phyloP scores from a whole-genome alignment of 2,797 vertebrate species.

The Anguilla obscura region DNA sequence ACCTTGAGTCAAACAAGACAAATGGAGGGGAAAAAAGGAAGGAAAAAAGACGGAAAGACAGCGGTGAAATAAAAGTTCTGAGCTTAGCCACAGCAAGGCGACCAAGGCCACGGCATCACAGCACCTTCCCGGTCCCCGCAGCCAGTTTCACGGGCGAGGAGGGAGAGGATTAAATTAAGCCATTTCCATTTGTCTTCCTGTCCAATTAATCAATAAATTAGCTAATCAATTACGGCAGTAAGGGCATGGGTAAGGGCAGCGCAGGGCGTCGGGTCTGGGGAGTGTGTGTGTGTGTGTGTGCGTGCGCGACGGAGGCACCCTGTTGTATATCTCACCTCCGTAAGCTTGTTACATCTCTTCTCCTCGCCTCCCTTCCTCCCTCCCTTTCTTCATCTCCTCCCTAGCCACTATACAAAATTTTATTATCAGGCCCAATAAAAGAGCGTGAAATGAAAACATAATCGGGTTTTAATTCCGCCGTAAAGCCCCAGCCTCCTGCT shows the following conservation, averaged over 20 bases:
- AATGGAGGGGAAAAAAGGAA: constrained; percentile 37
- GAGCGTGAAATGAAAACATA: constrained; percentile 73
- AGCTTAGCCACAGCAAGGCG: background rate
- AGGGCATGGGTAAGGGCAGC: constrained; percentile 44
- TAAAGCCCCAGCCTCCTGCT: constrained; percentile 52
- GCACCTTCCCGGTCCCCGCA: background rate
- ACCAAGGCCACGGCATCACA: background rate
- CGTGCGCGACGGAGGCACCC: background rate
- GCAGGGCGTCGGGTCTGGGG: constrained; percentile 35
- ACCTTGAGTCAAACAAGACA: constrained; percentile 50
- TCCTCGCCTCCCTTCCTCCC: constrained; percentile 6
- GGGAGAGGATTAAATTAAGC: constrained; percentile 64
- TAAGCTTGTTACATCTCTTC: constrained; percentile 22
- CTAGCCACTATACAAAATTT: constrained; percentile 46
- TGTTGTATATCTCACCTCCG: constrained; percentile 20
- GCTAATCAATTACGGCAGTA: constrained; percentile 38
- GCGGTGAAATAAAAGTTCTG: background rate
- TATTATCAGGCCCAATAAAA: constrained; percentile 62
- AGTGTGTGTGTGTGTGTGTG: constrained; percentile 12
- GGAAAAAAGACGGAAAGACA: background rate
- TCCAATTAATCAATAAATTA: constrained; percentile 64
- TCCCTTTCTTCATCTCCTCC: constrained; percentile 26
- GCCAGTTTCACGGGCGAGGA: constrained; percentile 30
- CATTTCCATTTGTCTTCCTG: constrained; percentile 66
- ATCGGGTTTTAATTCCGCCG: constrained; percentile 72